Percentiles rank a stretch among this genome's conserved stretches.
Conservation (phyloP, 2,113 vertebrate genomes). For the Uropsilus gracilis region DNA sequence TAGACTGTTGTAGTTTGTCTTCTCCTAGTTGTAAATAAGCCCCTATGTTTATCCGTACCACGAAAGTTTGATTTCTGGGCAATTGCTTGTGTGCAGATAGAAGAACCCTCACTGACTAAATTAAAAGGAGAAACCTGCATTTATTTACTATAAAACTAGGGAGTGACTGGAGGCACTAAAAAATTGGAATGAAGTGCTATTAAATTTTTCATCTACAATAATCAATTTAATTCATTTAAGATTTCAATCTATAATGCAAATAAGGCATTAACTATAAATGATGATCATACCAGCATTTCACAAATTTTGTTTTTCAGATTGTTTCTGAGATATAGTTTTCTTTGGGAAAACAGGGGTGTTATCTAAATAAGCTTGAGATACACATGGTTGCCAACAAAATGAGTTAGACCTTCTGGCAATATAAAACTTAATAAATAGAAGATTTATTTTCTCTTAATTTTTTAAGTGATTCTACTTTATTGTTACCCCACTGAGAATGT, state of each 20-base stretch:
- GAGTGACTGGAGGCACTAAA: not conserved
- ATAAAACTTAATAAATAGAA: not conserved
- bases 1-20: no score
- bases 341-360: not conserved
- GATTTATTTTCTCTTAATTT: not conserved
- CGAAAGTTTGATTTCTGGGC: no score
- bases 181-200: not conserved
- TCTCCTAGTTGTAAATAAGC: no score
- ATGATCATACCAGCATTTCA: not conserved
- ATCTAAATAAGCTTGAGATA: not conserved
- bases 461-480: not conserved
- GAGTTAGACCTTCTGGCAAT: not conserved
- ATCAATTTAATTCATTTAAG: not conserved
- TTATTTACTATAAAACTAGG: not conserved
- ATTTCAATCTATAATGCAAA: not conserved
- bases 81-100: no score
- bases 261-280: not conserved
- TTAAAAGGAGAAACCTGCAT: no score
- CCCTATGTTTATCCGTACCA: no score
- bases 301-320: not conserved
- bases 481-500: not conserved
- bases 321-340: not conserved
- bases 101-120: no score
- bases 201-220: slow-evolving; percentile 16
- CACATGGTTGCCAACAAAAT: not conserved